phyloP scores from a whole-genome alignment of 2,113 vertebrate species.

The Thamnaconus septentrionalis region DNA sequence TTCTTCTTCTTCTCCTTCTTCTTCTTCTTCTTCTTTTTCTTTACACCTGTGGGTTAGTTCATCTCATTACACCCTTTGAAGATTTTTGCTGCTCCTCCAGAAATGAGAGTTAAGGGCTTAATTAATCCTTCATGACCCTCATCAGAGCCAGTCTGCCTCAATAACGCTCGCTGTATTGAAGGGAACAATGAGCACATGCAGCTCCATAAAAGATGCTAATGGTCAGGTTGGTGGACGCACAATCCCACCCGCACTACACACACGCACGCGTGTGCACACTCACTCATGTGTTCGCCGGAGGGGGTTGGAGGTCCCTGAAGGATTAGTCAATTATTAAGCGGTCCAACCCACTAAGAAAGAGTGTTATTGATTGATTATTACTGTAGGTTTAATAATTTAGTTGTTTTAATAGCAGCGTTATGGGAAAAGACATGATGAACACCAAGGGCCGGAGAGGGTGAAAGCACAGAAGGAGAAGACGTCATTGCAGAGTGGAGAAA shows the following conservation, averaged over 20 bases:
- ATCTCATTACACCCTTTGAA: conserved; percentile 40
- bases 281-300: conserved; percentile 30
- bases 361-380: conserved; percentile 88
- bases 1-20: background rate
- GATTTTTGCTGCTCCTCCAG: conserved; percentile 16
- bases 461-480: conserved; percentile 15
- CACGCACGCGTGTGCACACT: conserved; percentile 4
- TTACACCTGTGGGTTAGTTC: conserved; percentile 54
- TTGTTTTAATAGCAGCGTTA: conserved; percentile 79
- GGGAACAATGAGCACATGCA: conserved; percentile 48
- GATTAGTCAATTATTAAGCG: conserved; percentile 95
- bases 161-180: conserved; percentile 43
- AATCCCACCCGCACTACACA: conserved; percentile 9
- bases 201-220: conserved; percentile 46
- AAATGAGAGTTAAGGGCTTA: conserved; percentile 56
- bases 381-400: conserved; percentile 91
- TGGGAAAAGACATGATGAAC: conserved; percentile 55
- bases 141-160: conserved; percentile 53
- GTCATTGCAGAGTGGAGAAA: conserved; percentile 1
- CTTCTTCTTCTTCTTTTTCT: conserved; percentile 25
- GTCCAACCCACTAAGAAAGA: conserved; percentile 87
- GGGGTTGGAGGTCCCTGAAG: conserved; percentile 69
- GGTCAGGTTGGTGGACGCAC: background rate
- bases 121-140: conserved; percentile 55
- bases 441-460: conserved; percentile 42